phyloP scores from a whole-genome alignment of 2,113 vertebrate species.

The Seriola quinqueradiata region DNA sequence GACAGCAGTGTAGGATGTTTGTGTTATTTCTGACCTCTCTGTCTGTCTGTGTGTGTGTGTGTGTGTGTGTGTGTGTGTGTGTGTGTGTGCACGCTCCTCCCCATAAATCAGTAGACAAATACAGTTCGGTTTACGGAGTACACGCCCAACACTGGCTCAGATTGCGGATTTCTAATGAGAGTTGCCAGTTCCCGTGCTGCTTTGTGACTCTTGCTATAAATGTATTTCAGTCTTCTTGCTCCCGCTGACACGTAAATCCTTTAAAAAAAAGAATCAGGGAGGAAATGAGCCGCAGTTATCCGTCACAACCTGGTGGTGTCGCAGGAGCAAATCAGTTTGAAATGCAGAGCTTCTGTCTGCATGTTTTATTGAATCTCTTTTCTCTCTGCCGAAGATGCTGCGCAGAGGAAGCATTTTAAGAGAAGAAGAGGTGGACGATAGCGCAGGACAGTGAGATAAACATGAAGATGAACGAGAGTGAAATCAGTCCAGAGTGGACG shows the following conservation, averaged over 20 bases:
- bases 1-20: no score
- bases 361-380: neutral
- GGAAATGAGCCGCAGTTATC: no score
- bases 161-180: neutral
- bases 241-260: no score
- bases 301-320: no score
- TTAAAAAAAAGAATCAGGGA: no score
- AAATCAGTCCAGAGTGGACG: neutral
- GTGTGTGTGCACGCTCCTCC: slow-evolving; percentile 11
- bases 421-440: no score
- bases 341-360: no score
- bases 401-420: no score
- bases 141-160: slow-evolving; percentile 18
- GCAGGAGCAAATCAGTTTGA: no score
- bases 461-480: fast-evolving
- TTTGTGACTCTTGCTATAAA: neutral
- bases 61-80: neutral
- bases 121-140: neutral
- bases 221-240: neutral
- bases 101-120: slow-evolving; percentile 24
- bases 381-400: neutral
- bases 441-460: no score
- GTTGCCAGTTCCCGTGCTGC: neutral
- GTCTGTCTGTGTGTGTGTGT: neutral
- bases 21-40: no score